phyloP scores from a whole-genome alignment of 2,888 invertebrate genomes.

The Tenthredo mesomela region DNA sequence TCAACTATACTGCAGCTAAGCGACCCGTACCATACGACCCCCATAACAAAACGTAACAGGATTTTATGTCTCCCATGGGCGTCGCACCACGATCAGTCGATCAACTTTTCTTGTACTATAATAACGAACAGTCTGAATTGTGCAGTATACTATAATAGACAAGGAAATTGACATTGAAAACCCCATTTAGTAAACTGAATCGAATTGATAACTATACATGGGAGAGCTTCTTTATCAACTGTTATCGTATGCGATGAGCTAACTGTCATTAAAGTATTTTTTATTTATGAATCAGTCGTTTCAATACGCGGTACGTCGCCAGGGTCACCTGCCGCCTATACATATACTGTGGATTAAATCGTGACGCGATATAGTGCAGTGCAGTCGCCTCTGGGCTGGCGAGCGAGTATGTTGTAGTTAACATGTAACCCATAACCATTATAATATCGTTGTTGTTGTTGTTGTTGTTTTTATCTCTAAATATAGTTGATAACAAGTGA shows the following conservation, averaged over 20 bases:
- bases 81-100: slow-evolving; percentile 5
- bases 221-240: not conserved
- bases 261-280: not conserved
- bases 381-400: slow-evolving; percentile 52
- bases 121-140: not conserved
- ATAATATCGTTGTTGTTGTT: not conserved
- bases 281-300: slow-evolving; percentile 34
- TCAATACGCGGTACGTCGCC: slow-evolving; percentile 38
- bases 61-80: slow-evolving; percentile 52
- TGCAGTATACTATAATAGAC: not conserved
- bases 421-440: not conserved
- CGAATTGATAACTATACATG: not conserved
- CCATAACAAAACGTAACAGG: slow-evolving; percentile 53
- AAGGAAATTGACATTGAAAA: not conserved
- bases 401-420: slow-evolving; percentile 26
- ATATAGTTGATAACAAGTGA: not conserved
- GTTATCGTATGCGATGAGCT: slow-evolving; percentile 44
- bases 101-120: not conserved
- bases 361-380: slow-evolving; percentile 52
- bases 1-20: not conserved
- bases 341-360: slow-evolving; percentile 29
- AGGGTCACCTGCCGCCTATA: slow-evolving; percentile 51
- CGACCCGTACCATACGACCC: not conserved
- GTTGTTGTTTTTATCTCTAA: not conserved
- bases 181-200: not conserved